phyloP scores from a whole-genome alignment of 64 coral and sea anemone genomes.

The Pachyseris speciosa region DNA sequence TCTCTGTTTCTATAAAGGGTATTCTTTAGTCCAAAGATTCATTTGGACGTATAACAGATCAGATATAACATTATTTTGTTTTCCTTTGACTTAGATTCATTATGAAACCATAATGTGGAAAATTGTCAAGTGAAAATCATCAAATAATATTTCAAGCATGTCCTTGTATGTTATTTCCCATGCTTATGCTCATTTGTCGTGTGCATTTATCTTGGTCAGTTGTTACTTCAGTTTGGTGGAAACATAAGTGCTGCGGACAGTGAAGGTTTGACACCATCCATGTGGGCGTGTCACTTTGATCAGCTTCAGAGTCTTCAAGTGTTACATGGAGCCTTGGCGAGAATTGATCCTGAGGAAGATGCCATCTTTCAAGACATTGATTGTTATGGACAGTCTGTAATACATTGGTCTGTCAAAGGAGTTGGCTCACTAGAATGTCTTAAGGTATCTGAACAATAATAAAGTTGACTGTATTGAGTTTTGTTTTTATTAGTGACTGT shows the following conservation, averaged over 20 bases:
- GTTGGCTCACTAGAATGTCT: slow-evolving; percentile 67
- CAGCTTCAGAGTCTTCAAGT: slow-evolving; percentile 68
- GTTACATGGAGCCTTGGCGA: slow-evolving; percentile 69
- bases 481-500: too few relatives aligned
- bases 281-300: slow-evolving; percentile 98
- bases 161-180: too few relatives aligned
- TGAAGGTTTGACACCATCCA: slow-evolving; percentile 85
- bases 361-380: slow-evolving; percentile 83
- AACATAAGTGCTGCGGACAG: slow-evolving; percentile 65
- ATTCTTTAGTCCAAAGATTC: too few relatives aligned
- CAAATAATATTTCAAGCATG: too few relatives aligned
- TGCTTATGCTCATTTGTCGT: neutral
- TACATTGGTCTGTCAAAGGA: slow-evolving; percentile 92
- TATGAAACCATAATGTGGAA: too few relatives aligned
- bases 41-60: too few relatives aligned
- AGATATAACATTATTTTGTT: too few relatives aligned
- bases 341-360: slow-evolving; percentile 86
- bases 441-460: slow-evolving; percentile 3
- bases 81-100: too few relatives aligned
- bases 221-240: slow-evolving; percentile 84
- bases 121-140: too few relatives aligned
- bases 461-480: too few relatives aligned
- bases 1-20: too few relatives aligned
- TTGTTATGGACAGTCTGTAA: slow-evolving; percentile 69
- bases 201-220: neutral